These are phyloP conservation scores for Spicauda simplicius DNA, from an alignment of 2,888 invertebrate genomes.

Conservation along the genomic window DNA sequence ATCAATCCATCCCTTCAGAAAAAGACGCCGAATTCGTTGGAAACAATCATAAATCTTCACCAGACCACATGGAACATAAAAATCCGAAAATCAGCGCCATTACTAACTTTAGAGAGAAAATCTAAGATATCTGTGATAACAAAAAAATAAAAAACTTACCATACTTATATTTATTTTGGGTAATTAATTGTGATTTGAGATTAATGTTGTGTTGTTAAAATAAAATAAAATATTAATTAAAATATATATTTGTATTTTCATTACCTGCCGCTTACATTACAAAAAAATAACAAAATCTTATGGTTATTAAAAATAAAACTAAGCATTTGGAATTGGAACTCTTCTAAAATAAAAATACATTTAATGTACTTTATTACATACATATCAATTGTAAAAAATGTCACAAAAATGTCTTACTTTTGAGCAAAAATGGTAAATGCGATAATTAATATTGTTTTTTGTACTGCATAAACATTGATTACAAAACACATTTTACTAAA, in stretches of 20 bases:
- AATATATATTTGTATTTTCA: slow-evolving; percentile 11
- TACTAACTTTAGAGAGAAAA: not conserved
- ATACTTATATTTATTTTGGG: slow-evolving; percentile 20
- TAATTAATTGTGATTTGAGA: not conserved
- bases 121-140: not conserved
- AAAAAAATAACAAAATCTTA: not conserved
- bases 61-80: slow-evolving; percentile 13
- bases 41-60: not conserved
- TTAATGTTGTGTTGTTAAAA: slow-evolving; percentile 5
- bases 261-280: not conserved
- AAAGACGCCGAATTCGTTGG: slow-evolving; percentile 10
- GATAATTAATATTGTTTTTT: too few species aligned
- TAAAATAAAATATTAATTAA: slow-evolving; percentile 8
- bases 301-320: not conserved
- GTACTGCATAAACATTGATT: too few species aligned
- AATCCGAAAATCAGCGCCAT: slow-evolving; percentile 17
- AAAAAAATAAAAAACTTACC: not conserved
- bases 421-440: too few species aligned
- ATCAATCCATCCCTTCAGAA: not conserved
- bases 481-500: too few species aligned
- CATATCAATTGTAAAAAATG: too few species aligned
- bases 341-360: too few species aligned
- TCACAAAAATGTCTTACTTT: too few species aligned
- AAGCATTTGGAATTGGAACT: not conserved
- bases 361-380: too few species aligned